Evolutionary conservation across 1,140 invertebrate genomes (phyloP).

Genomic region (Harlomillsia oculata): DNA sequence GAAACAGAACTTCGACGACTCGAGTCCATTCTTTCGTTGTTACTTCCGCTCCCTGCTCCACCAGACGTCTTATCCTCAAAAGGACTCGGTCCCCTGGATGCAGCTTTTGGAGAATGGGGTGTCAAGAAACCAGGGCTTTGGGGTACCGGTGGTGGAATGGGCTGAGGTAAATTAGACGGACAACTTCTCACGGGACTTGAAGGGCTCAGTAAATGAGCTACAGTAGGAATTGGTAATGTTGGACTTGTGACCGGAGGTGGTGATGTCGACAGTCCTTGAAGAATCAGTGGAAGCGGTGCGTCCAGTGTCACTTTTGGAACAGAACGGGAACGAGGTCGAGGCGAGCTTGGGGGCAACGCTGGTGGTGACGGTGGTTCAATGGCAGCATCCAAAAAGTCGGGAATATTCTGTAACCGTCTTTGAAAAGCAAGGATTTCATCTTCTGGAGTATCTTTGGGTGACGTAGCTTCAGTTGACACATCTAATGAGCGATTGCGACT

Average conservation of each 20-base stretch:
- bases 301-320: constrained; percentile 47
- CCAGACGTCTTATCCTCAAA: constrained; percentile 23
- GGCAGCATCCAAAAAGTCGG: constrained; percentile 40
- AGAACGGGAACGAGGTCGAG: constrained; percentile 44
- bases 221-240: constrained; percentile 38
- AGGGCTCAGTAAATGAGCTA: constrained; percentile 29
- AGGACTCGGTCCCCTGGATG: constrained; percentile 9
- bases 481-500: constrained; percentile 34
- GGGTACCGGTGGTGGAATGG: constrained; percentile 20
- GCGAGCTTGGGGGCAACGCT: constrained; percentile 37
- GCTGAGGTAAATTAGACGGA: constrained; percentile 32
- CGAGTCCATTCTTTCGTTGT: constrained; percentile 27
- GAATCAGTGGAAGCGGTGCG: constrained; percentile 40
- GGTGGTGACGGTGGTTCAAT: constrained; percentile 35
- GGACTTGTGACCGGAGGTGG: constrained; percentile 35
- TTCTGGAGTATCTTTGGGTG: constrained; percentile 41
- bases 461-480: constrained; percentile 32
- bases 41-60: constrained; percentile 4
- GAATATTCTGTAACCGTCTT: constrained; percentile 47
- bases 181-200: constrained; percentile 37
- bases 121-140: constrained; percentile 32
- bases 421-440: constrained; percentile 48
- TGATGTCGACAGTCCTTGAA: constrained; percentile 36
- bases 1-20: constrained; percentile 42
- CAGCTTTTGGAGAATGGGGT: constrained; percentile 30